Percentiles rank a stretch among this genome's conserved stretches.
Conservation (phyloP, 2,888 invertebrate species). For the Drosophila kanekoi region DNA sequence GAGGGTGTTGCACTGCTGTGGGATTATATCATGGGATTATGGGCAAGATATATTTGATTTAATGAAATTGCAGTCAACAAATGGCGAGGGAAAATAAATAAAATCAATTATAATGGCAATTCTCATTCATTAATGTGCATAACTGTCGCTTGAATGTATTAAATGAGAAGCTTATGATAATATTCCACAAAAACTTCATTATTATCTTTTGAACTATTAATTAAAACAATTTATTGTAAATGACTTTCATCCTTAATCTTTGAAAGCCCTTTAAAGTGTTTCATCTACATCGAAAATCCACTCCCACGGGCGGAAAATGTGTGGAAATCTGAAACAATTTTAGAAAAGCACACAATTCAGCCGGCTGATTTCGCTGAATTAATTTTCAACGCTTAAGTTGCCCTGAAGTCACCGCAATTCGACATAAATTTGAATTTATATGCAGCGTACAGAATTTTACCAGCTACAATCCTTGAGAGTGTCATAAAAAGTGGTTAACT, state of each 20-base stretch:
- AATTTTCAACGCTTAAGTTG: background rate
- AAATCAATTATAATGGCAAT: constrained; percentile 16
- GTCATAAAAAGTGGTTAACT: constrained; percentile 41
- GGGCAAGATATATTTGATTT: constrained; percentile 42
- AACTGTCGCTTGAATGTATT: background rate
- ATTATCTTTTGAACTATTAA: no score
- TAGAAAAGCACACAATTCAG: background rate
- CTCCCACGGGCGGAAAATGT: background rate
- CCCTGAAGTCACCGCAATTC: background rate
- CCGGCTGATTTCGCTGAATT: background rate
- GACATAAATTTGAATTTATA: constrained; percentile 11
- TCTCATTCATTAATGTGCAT: background rate
- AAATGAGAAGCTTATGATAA: background rate
- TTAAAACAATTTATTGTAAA: background rate
- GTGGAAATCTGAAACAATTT: background rate
- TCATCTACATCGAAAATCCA: background rate
- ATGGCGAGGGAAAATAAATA: constrained; percentile 15
- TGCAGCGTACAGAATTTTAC: constrained; percentile 9
- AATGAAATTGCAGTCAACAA: constrained; percentile 25
- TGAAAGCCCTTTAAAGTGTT: no score
- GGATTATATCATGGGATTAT: constrained; percentile 56
- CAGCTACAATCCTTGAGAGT: constrained; percentile 44
- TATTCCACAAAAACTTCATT: background rate
- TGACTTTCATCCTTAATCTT: no score
- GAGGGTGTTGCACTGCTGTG: constrained; percentile 51